A percentile compares a stretch with the other conserved stretches of the same genome.
Conservation (phyloP, 2,888 invertebrate genomes). For the Amiota minor region DNA sequence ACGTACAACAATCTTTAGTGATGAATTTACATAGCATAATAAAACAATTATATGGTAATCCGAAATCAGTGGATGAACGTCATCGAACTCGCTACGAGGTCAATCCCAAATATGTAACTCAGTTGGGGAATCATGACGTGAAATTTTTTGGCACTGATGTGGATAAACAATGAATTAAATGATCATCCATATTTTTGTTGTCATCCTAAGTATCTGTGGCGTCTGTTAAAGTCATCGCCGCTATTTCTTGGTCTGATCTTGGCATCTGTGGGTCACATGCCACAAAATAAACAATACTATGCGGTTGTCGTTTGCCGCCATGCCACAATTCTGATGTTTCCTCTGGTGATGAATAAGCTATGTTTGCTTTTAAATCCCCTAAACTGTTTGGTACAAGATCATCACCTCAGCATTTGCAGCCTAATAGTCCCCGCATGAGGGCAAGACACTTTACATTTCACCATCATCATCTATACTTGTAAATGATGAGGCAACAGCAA, state of each 20-base stretch:
- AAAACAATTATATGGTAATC: slow-evolving; percentile 84
- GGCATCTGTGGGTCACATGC: slow-evolving; percentile 88
- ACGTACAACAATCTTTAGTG: slow-evolving; percentile 86
- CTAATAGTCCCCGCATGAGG: slow-evolving; percentile 28
- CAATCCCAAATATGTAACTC: slow-evolving; percentile 88
- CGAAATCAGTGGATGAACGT: slow-evolving; percentile 89
- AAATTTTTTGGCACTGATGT: slow-evolving; percentile 91
- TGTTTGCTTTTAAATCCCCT: slow-evolving; percentile 37
- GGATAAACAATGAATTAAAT: slow-evolving; percentile 83
- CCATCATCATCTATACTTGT: too few relatives aligned
- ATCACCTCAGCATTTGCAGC: background rate
- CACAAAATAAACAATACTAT: slow-evolving; percentile 80
- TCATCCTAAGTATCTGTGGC: slow-evolving; percentile 97
- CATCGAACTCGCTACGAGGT: slow-evolving; percentile 99
- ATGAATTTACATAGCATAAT: slow-evolving; percentile 76
- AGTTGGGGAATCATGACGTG: slow-evolving; percentile 87
- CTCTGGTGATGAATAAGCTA: slow-evolving; percentile 75
- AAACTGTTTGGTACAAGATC: slow-evolving; percentile 17
- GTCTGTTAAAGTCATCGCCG: slow-evolving; percentile 93
- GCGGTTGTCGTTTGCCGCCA: slow-evolving; percentile 84
- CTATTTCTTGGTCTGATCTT: slow-evolving; percentile 95
- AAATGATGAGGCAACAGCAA: too few relatives aligned
- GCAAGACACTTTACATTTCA: too few relatives aligned
- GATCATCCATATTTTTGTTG: slow-evolving; percentile 94
- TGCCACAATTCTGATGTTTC: slow-evolving; percentile 84